Conservation (phyloP, 2,888 invertebrate genomes). For the Microchrysa polita region DNA sequence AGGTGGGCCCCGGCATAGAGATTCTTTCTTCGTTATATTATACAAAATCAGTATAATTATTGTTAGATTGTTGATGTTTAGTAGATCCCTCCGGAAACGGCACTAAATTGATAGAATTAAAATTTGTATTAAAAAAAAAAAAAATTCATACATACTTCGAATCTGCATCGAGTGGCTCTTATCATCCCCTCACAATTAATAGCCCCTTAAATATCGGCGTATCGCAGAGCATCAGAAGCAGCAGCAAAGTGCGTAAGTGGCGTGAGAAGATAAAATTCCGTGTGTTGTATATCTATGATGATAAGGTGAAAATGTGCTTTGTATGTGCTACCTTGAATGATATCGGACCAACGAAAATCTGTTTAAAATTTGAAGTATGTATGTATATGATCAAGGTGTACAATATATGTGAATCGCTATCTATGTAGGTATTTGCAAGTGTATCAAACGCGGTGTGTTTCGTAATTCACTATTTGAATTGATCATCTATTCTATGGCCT, state of each 20-base stretch:
- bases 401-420: neutral
- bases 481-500: neutral
- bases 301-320: neutral
- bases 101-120: too few species aligned
- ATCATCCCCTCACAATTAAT: too few species aligned
- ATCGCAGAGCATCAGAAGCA: neutral
- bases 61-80: too few species aligned
- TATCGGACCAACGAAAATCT: too few species aligned
- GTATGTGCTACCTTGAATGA: neutral
- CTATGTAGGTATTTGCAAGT: neutral
- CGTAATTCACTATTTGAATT: neutral
- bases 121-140: too few species aligned
- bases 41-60: too few species aligned
- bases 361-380: too few species aligned
- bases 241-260: neutral
- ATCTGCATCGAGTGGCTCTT: too few species aligned
- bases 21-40: too few species aligned
- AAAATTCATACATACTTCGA: too few species aligned
- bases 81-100: too few species aligned
- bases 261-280: constrained; percentile 1
- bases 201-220: too few species aligned
- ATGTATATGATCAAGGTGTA: neutral
- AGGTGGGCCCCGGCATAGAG: neutral
- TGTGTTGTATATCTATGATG: neutral
- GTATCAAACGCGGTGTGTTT: neutral